Base-by-base conservation (phyloP, 1,140 invertebrate species). In the Thalassaphorura encarpata region DNA sequence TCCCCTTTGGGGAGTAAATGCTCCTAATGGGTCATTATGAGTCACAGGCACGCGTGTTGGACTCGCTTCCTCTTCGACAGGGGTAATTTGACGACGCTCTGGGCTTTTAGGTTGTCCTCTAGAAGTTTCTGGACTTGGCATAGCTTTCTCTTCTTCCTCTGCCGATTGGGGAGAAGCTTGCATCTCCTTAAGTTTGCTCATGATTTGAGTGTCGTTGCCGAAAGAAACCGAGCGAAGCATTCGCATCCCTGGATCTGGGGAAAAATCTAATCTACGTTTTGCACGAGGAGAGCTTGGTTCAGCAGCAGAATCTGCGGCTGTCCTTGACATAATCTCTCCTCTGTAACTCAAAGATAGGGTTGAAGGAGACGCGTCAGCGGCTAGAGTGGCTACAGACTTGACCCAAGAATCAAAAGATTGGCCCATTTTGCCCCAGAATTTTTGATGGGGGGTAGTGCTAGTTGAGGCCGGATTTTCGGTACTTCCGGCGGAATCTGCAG, bases 21-120 rank as follows among this genome's bases (percentile, higher is more conserved):
- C 52, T 11, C 90, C 91, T 24, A 95, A 71, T 1, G 91, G 91
- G 75, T 94, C 90, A 69, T 91, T 91, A 68, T 89, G 80, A 2
- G 89, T 86, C 1, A 93, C 87, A 2, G 86, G 84, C 21, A 86
- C 89, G 41, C 87, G 75, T 19, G 82, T 60, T 23, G 46, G 26
- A 27, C 8, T 33, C 29, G 6, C 45, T 47, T 52, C 42, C 26
- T 56, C 57, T 16, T 65, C 53, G 5, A 55, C 51, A 0, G 63
- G 63, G 3, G 63, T 65, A 11, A 52, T 50, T 55, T 1, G 59
- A 61, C 15, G 59, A 59, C 43, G 36, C 63, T 50, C 60, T 65
- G n/a, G 27, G 2, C 13, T 28, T 56, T 39, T 28, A 28, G n/a
- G 52, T 16, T 41, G 54, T 47, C 8, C 31, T 27, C 13, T 52